phyloP scores from a whole-genome alignment of 2,888 invertebrate species.

The Celastrina argiolus region DNA sequence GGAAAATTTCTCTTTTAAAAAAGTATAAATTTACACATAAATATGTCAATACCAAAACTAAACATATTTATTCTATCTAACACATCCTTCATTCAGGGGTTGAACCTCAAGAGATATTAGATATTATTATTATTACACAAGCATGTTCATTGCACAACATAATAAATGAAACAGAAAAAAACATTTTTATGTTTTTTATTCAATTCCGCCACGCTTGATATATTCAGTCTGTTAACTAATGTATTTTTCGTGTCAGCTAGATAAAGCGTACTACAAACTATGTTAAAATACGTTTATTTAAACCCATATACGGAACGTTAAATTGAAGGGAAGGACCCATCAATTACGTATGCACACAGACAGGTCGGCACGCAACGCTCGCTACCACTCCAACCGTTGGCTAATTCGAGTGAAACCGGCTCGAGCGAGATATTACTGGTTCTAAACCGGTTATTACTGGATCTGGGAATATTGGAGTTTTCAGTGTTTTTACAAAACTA shows the following conservation, averaged over 20 bases:
- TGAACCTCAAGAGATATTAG: too few relatives aligned
- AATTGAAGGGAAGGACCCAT: constrained; percentile 57
- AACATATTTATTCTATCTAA: too few relatives aligned
- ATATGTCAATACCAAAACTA: too few relatives aligned
- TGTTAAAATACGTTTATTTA: constrained; percentile 40
- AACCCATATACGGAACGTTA: constrained; percentile 38
- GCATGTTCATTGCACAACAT: too few relatives aligned
- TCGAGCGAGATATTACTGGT: constrained; percentile 38
- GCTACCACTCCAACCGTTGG: constrained; percentile 42
- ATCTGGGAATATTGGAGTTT: constrained; percentile 40
- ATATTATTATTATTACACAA: too few relatives aligned
- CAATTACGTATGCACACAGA: constrained; percentile 60
- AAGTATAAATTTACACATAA: too few relatives aligned
- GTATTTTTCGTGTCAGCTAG: constrained; percentile 22
- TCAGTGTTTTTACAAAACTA: constrained; percentile 20
- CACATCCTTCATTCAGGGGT: too few relatives aligned
- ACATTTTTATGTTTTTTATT: background rate
- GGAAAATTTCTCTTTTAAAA: too few relatives aligned
- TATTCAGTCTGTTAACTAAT: constrained; percentile 24
- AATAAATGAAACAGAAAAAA: too few relatives aligned
- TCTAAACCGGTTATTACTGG: constrained; percentile 42
- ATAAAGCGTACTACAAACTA: constrained; percentile 37
- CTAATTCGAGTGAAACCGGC: constrained; percentile 44
- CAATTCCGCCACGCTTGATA: background rate
- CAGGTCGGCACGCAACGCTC: constrained; percentile 50